Evolutionary conservation across 2,797 vertebrate species (phyloP).

Genomic region (Sylvia borin): DNA sequence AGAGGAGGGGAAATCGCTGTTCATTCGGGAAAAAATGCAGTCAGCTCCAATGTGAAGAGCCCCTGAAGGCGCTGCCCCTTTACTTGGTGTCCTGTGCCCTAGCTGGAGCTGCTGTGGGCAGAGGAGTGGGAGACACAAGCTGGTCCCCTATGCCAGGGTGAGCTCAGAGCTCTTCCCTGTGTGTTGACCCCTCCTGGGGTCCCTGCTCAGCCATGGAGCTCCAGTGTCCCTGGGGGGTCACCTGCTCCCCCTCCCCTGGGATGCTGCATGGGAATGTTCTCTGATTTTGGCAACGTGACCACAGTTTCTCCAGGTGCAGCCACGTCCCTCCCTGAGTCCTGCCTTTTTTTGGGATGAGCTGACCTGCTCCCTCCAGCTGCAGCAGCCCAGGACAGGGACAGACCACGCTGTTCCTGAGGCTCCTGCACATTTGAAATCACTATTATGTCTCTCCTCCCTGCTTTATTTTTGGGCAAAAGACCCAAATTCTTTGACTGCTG

Average conservation of each 20-base stretch:
- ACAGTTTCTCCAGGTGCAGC: not conserved
- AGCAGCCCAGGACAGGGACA: not conserved
- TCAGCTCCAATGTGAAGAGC: not conserved
- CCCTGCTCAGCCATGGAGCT: accelerated
- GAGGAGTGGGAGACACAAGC: accelerated
- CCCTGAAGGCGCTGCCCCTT: accelerated
- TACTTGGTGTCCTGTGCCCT: not conserved
- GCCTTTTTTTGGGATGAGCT: not conserved
- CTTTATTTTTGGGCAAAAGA: not conserved
- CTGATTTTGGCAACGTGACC: not conserved
- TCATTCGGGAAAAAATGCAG: accelerated
- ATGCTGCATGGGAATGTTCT: not conserved
- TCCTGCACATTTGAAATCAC: not conserved
- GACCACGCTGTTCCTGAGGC: not conserved
- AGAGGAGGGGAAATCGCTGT: not conserved
- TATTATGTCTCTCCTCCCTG: not conserved
- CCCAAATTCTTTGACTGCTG: not conserved
- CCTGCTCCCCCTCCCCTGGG: not conserved
- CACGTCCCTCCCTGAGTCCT: not conserved
- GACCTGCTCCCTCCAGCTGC: not conserved
- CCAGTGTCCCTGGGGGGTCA: not conserved
- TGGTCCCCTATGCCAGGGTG: accelerated
- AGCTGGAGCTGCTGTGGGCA: not conserved
- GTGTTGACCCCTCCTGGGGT: accelerated
- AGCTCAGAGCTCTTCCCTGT: not conserved